Evolutionary conservation across 2,888 invertebrate genomes (phyloP), one percentile per base, ranked within the genome.

Genomic region (Thelaira solivaga): DNA sequence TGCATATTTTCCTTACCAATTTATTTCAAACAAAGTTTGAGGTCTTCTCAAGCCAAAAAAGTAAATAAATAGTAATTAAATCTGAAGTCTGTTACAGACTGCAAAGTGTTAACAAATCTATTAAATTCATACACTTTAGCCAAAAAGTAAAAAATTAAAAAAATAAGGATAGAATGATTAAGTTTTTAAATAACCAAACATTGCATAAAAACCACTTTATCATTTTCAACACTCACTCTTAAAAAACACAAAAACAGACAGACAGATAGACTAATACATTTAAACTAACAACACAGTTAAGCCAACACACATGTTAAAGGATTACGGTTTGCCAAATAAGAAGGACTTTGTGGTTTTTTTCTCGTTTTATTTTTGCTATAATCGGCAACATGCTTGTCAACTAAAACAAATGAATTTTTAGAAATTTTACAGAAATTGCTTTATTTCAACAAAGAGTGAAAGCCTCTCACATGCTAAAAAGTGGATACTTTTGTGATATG

Each of bases 401-500:
- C 31, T 34, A 34, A 43, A 51, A 45, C 43, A 67, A 55, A 55
- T 34, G 45, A 55, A 31, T 34, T 11, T 55, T 53, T 26, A 24
- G 43, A 22, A 55, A n/a, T 41, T 43, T 67, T n/a, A 34, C 41
- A 43, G 11, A 34, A 34, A 65, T 16, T 39, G 11, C 41, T 22
- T 3, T 2, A 41, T 29, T 11, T 29, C 51, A 41, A 41, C 10
- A 34, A n/a, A n/a, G n/a, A n/a, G n/a, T n/a, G n/a, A n/a, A n/a
- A n/a, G n/a, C n/a, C n/a, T n/a, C n/a, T n/a, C n/a, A n/a, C n/a
- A n/a, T n/a, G n/a, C n/a, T n/a, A n/a, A n/a, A n/a, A n/a, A n/a
- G n/a, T n/a, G n/a, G n/a, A n/a, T n/a, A n/a, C n/a, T n/a, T n/a
- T n/a, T n/a, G n/a, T n/a, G n/a, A n/a, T n/a, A n/a, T n/a, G n/a